A percentile compares a stretch with the other conserved stretches of the same genome.
These are phyloP conservation scores for Hedya salicella DNA, from an alignment of 2,888 invertebrate genomes.

Conservation along the genomic window DNA sequence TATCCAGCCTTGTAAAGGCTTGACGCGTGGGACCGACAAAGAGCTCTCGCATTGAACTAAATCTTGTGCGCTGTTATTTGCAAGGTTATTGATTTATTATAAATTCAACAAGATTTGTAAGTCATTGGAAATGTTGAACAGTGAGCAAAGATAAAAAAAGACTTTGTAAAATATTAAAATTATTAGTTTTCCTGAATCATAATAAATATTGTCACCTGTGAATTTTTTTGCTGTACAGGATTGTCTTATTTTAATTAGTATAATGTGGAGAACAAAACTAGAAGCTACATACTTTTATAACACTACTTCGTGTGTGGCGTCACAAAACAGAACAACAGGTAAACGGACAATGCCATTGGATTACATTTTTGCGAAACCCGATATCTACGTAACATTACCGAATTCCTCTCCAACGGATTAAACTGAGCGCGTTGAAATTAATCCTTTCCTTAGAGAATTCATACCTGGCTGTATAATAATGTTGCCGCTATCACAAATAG, in stretches of 20 bases:
- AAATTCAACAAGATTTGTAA: no score
- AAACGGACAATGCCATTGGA: not conserved
- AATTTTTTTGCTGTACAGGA: no score
- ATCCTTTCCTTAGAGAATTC: constrained; percentile 21
- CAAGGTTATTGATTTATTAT: not conserved
- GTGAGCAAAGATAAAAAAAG: no score
- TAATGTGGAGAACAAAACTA: no score
- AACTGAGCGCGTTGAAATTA: constrained; percentile 20
- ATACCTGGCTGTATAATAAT: constrained; percentile 97
- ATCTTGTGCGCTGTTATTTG: constrained; percentile 31
- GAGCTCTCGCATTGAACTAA: no score
- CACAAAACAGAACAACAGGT: not conserved
- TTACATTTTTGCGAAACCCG: not conserved
- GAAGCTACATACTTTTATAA: no score
- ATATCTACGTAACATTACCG: constrained; percentile 3
- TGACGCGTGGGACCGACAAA: constrained; percentile 63
- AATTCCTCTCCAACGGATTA: constrained; percentile 3
- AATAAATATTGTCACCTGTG: no score
- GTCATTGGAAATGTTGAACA: no score
- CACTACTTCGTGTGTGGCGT: no score
- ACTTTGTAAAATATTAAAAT: no score
- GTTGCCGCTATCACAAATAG: constrained; percentile 95
- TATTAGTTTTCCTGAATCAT: no score
- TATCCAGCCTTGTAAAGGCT: constrained; percentile 58
- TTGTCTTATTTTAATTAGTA: no score